These are phyloP conservation scores for Abscondita cerata DNA, from an alignment of 2,888 invertebrate genomes.

Conservation along the genomic window DNA sequence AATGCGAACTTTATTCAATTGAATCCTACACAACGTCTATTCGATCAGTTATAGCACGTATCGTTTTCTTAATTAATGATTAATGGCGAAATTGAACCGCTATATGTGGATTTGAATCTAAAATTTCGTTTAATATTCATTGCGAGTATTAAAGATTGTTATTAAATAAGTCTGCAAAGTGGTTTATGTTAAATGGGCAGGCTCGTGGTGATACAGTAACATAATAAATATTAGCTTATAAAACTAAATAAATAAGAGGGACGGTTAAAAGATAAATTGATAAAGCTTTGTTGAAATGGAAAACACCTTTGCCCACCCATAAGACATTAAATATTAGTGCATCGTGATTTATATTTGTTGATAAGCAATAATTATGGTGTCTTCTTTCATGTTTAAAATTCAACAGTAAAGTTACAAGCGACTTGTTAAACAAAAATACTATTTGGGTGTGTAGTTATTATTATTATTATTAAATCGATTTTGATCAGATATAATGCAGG, in stretches of 20 bases:
- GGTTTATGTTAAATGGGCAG: constrained; percentile 30
- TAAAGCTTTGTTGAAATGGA: constrained; percentile 33
- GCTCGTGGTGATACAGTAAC: constrained; percentile 29
- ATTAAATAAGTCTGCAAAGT: constrained; percentile 25
- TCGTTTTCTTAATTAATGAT: constrained; percentile 24
- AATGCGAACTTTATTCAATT: constrained; percentile 21
- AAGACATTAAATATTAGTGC: constrained; percentile 33
- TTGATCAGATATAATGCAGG: neutral
- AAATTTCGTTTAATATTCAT: constrained; percentile 16
- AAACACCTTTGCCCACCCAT: constrained; percentile 36
- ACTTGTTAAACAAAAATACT: constrained; percentile 8
- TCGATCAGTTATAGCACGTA: constrained; percentile 17
- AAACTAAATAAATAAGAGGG: constrained; percentile 34
- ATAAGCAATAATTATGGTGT: constrained; percentile 33
- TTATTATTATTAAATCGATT: constrained; percentile 22
- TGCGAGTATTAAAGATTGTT: constrained; percentile 13
- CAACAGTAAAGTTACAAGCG: constrained; percentile 12
- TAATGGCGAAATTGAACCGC: constrained; percentile 15
- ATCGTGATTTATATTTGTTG: constrained; percentile 33
- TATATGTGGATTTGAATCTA: constrained; percentile 17
- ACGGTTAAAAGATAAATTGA: constrained; percentile 32
- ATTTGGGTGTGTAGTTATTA: constrained; percentile 12
- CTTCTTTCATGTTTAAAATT: constrained; percentile 25
- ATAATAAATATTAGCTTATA: constrained; percentile 29
- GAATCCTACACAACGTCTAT: constrained; percentile 22